These are phyloP conservation scores for Ichneumoninae sp. DNA, from an alignment of 2,888 invertebrate species.

Conservation along the genomic window DNA sequence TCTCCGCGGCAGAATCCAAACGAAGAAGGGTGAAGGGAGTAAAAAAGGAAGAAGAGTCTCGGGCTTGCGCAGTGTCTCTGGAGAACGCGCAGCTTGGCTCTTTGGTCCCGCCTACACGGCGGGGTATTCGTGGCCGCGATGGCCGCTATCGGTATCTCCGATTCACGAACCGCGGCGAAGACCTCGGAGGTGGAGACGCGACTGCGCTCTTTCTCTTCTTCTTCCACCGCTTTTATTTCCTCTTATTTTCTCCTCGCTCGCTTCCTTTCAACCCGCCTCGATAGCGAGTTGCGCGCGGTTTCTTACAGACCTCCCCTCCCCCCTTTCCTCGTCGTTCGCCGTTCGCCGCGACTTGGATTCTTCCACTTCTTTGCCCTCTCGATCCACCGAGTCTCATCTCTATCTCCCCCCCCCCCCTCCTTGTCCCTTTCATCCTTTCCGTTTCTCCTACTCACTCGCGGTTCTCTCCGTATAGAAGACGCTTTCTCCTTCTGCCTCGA, in stretches of 20 bases:
- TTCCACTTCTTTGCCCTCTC: slow-evolving; percentile 75
- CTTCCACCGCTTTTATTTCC: slow-evolving; percentile 45
- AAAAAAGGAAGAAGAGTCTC: too few relatives aligned
- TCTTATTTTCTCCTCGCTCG: slow-evolving; percentile 64
- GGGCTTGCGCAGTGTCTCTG: too few relatives aligned
- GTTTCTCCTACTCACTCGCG: slow-evolving; percentile 25
- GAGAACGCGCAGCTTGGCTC: slow-evolving; percentile 65
- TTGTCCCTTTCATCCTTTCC: slow-evolving; percentile 39
- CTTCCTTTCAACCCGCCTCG: slow-evolving; percentile 54
- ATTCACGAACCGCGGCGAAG: slow-evolving; percentile 71
- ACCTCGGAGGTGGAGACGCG: slow-evolving; percentile 81
- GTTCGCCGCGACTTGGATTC: slow-evolving; percentile 73
- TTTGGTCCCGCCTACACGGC: slow-evolving; percentile 83
- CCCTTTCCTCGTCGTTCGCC: slow-evolving; percentile 65
- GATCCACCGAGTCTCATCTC: slow-evolving; percentile 46
- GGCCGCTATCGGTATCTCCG: slow-evolving; percentile 82
- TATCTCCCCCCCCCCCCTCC: slow-evolving; percentile 43
- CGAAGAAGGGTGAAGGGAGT: too few relatives aligned
- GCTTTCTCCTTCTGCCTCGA: slow-evolving; percentile 39
- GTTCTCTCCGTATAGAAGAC: slow-evolving; percentile 23
- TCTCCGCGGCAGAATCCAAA: too few relatives aligned
- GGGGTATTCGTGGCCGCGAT: slow-evolving; percentile 81
- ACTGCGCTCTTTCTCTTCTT: slow-evolving; percentile 75
- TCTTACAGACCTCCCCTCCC: slow-evolving; percentile 52
- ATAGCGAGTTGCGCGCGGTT: slow-evolving; percentile 55